Conservation (phyloP, 1,140 invertebrate species). For the Heliconius hewitsoni region DNA sequence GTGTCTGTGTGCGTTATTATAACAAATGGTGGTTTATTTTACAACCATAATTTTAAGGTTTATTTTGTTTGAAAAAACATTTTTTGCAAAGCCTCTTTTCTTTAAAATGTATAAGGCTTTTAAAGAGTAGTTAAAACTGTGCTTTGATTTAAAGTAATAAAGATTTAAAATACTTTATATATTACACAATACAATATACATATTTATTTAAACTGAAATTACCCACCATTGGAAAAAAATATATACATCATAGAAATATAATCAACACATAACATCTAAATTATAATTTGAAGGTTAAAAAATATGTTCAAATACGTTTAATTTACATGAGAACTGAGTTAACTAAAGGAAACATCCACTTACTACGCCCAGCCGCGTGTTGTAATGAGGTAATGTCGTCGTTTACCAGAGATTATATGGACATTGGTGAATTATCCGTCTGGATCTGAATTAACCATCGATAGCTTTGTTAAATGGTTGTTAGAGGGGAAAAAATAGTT, state of each 20-base stretch:
- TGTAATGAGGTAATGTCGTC: slow-evolving; percentile 13
- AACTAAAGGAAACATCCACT: slow-evolving; percentile 42
- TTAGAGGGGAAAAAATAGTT: not conserved
- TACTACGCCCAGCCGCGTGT: slow-evolving; percentile 28
- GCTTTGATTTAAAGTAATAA: no score
- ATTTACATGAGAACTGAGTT: slow-evolving; percentile 23
- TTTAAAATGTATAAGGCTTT: no score
- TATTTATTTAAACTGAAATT: no score
- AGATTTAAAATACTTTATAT: no score
- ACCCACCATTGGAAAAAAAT: no score
- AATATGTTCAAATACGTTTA: not conserved
- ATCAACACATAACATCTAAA: not conserved
- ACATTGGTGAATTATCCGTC: not conserved
- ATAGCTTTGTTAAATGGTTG: not conserved
- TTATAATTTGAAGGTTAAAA: not conserved
- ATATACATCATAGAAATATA: not conserved
- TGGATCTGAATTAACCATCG: not conserved
- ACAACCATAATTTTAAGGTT: no score
- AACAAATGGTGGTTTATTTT: no score
- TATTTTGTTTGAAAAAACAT: no score
- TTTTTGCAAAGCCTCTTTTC: no score
- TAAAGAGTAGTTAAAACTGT: no score
- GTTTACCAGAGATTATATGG: slow-evolving; percentile 11
- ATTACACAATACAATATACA: no score
- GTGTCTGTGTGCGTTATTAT: no score